phyloP scores from a whole-genome alignment of 2,113 vertebrate species.

The Colinus virginianus region DNA sequence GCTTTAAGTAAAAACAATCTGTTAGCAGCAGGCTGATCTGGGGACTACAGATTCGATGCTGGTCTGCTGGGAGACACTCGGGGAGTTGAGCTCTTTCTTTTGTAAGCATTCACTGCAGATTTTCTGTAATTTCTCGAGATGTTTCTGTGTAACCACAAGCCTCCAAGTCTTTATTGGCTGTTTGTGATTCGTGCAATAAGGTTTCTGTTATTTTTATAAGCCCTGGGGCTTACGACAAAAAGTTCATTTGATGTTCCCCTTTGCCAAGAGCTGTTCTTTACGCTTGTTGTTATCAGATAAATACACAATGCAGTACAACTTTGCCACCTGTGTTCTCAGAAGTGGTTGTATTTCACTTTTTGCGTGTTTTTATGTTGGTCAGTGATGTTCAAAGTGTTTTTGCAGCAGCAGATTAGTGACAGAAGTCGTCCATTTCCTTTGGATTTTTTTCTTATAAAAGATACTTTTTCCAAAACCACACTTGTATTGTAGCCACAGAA shows the following conservation, averaged over 20 bases:
- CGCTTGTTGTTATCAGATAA: background rate
- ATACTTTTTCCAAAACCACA: background rate
- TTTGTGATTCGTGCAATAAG: background rate
- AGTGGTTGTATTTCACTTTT: background rate
- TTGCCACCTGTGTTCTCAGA: background rate
- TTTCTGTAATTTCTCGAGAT: background rate
- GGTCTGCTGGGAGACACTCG: background rate
- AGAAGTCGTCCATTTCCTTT: background rate
- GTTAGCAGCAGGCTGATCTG: background rate
- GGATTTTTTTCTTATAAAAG: background rate
- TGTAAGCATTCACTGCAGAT: background rate
- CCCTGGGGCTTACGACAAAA: background rate
- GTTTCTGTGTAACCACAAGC: background rate
- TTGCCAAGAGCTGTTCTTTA: background rate
- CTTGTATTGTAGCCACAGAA: background rate
- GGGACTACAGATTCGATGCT: background rate
- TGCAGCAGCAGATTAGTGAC: background rate
- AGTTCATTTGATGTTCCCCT: background rate
- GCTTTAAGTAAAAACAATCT: background rate
- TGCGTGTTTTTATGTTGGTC: background rate
- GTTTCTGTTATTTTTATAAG: background rate
- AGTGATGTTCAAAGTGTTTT: background rate
- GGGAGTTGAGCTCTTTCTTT: background rate
- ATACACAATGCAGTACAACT: background rate
- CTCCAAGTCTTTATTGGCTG: background rate